Evolutionary conservation across 2,888 invertebrate species (phyloP), one percentile per base, ranked within the genome.

Genomic region (Perizoma flavofasciatum): DNA sequence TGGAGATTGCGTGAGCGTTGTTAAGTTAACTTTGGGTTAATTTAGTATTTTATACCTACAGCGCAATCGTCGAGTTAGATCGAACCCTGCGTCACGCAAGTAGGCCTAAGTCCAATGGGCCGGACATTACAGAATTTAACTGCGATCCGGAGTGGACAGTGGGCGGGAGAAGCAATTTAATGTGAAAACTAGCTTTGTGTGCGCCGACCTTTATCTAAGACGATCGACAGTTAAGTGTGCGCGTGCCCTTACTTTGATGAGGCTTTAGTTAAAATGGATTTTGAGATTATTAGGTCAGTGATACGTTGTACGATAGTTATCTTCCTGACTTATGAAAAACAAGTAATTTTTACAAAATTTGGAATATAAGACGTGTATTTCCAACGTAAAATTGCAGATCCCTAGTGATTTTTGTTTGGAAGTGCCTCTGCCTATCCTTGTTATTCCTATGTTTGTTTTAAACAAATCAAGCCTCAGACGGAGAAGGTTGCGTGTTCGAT

Each of bases 41-140:
- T 22, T 22, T 22, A 22, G 22, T 22, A 22, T 3, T 22, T 22
- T 22, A 22, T 22, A 22, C 3, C 22, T 22, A 22, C 22, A 22
- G 1, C 22, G 22, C 22, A 22, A 22, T 22, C 22, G 22, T 22
- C 22, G 22, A 22, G 22, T 22, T 22, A 22, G 22, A 22, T 84
- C 56, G 81, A 63, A 39, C 74, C 74, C 81, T 75, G 75, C 22
- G 3, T 22, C 22, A 22, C 22, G 22, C 22, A 22, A 22, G 22
- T 22, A 3, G 22, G 22, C 22, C 22, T 4, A 49, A 61, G 61
- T 66, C 76, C 81, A 80, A 85, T 83, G 82, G 85, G 79, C 78
- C 72, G 78, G 77, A 78, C 79, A 75, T 75, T 77, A 70, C 74
- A 72, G 78, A 82, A 83, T 85, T 83, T 84, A 86, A 87, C 86